Evolutionary conservation across 2,797 vertebrate genomes (phyloP), one percentile per base, ranked within the genome.

Genomic region (Tolypeutes matacus): DNA sequence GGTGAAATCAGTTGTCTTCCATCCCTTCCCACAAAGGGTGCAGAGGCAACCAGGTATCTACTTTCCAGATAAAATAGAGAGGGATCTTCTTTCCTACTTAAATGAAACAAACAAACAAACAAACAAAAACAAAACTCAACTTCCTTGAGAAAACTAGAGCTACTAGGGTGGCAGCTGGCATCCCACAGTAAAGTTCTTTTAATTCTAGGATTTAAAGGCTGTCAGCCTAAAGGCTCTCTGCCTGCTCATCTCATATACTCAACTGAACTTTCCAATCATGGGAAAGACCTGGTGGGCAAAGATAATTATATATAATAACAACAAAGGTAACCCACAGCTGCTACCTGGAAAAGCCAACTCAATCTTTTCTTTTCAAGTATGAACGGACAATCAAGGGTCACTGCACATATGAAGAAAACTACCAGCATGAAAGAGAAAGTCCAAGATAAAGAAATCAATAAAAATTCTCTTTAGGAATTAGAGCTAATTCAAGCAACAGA

Each of bases 301-400:
- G 64, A 36, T 2, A 76, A 25, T 15, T 81, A n/a, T 20, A 69
- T 7, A 42, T 36, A 91, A 20, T 29, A 80, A 83, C 36, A 69
- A 17, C 31, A 83, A 75, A 89, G 36, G 14, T 34, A 85, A 42
- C 1, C 7, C 7, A n/a, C 12, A 36, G 73, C 15, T 78, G 69
- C 75, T 75, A 18, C 64, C 53, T 94, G 53, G 72, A 86, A 92
- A 89, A 81, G 65, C 42, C 56, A 89, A 58, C 14, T 27, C 34
- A n/a, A 36, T 72, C 51, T 80, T 82, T 75, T 31, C 73, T 58
- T 91, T 76, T 70, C 49, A 94, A 76, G 93, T 81, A 42, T 25
- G 69, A 88, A 51, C 18, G 73, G 85, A 51, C 49, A 65, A 69
- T 72, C 12, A 67, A 58, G 56, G 12, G 91, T 58, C 36, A 80